These are phyloP conservation scores for Drosophila prosaltans DNA, from an alignment of 1,140 invertebrate genomes.

Conservation along the genomic window DNA sequence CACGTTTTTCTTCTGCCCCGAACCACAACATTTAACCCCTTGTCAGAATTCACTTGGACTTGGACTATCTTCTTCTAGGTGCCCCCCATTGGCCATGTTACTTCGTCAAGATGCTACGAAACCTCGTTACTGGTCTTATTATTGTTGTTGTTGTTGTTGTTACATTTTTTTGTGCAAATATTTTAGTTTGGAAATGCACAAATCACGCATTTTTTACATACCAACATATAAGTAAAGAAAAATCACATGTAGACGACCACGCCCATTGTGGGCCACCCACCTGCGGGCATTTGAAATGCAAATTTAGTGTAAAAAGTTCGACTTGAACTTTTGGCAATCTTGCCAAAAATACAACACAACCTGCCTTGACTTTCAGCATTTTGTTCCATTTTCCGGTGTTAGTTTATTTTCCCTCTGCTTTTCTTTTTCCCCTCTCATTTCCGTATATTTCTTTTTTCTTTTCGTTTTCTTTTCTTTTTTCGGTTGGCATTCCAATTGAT, in stretches of 20 bases:
- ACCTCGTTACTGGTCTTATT: conserved; percentile 11
- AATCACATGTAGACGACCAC: conserved; percentile 40
- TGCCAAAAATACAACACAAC: conserved; percentile 11
- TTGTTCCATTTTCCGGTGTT: conserved; percentile 39
- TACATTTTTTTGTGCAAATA: conserved; percentile 36
- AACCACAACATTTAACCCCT: not conserved
- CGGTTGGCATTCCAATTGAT: conserved; percentile 66
- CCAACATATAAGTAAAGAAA: not conserved
- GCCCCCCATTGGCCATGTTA: conserved; percentile 23
- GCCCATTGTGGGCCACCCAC: conserved; percentile 23
- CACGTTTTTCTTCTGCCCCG: not conserved
- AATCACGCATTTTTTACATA: conserved; percentile 51
- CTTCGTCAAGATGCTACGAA: conserved; percentile 15
- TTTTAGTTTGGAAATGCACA: conserved; percentile 36
- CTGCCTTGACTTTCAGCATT: conserved; percentile 10
- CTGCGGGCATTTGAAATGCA: conserved; percentile 58
- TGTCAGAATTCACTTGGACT: conserved; percentile 37
- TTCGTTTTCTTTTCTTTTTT: conserved; percentile 3
- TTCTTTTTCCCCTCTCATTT: not conserved
- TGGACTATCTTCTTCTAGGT: conserved; percentile 23
- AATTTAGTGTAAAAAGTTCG: conserved; percentile 51
- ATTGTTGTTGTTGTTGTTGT: conserved; percentile 13
- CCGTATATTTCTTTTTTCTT: not conserved
- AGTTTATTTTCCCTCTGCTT: conserved; percentile 41
- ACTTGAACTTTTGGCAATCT: conserved; percentile 8